phyloP scores from a whole-genome alignment of 2,888 invertebrate species.

The Chesias legatella region DNA sequence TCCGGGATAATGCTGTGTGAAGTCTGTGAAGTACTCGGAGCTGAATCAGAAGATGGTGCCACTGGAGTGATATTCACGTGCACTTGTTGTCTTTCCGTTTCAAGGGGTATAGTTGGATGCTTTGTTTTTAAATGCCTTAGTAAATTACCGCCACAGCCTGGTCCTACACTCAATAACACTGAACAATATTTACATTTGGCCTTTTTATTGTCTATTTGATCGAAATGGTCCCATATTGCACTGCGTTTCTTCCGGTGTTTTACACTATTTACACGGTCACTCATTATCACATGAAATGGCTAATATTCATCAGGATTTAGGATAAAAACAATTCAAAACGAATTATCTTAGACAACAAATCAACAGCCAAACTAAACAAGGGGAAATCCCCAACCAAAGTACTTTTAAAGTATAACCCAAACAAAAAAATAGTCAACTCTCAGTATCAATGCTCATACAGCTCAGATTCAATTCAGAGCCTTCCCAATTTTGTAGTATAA shows the following conservation, averaged over 20 bases:
- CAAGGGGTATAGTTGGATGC: not conserved
- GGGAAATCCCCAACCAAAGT: conserved; percentile 5
- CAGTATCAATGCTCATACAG: conserved; percentile 3
- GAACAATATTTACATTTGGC: conserved; percentile 1
- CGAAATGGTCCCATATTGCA: too few relatives aligned
- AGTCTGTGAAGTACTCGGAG: too few relatives aligned
- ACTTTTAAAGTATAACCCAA: conserved; percentile 5
- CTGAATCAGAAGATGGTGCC: too few relatives aligned
- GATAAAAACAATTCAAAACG: conserved; percentile 1
- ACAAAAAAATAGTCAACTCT: conserved; percentile 1
- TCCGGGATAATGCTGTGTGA: too few relatives aligned
- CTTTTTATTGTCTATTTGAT: too few relatives aligned
- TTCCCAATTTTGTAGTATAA: too few relatives aligned
- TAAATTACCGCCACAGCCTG: not conserved
- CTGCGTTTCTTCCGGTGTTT: too few relatives aligned
- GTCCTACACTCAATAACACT: not conserved
- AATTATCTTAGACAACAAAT: conserved; percentile 1
- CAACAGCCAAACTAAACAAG: not conserved
- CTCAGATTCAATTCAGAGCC: conserved; percentile 3
- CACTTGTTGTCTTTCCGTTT: not conserved
- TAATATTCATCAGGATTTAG: conserved; percentile 1
- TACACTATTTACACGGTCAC: too few relatives aligned
- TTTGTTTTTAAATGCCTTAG: not conserved
- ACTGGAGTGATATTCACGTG: conserved; percentile 1
- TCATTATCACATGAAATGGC: conserved; percentile 1